Evolutionary conservation across 2,888 invertebrate species (phyloP).

Genomic region (Trissolcus brochymenae): DNA sequence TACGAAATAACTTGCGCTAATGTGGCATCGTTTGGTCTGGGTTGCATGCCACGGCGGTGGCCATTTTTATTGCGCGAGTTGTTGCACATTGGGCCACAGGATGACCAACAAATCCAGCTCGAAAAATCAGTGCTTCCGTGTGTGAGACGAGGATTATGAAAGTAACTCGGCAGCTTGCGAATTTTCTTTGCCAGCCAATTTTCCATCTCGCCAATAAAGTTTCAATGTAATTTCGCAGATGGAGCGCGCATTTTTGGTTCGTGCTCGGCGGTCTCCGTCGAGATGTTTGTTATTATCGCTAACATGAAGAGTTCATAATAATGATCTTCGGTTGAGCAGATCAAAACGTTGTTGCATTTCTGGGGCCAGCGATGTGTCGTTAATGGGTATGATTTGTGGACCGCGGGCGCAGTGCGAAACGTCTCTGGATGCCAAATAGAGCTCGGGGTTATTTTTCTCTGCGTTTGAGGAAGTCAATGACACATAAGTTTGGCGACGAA

Average conservation of each 20-base stretch:
- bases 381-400: conserved; percentile 12
- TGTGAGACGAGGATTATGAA: conserved; percentile 49
- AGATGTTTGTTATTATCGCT: too few relatives aligned
- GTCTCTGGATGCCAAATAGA: conserved; percentile 7
- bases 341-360: neutral
- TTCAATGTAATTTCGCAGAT: neutral
- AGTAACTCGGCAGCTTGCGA: conserved; percentile 29
- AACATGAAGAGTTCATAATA: too few relatives aligned
- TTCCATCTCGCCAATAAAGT: conserved; percentile 20
- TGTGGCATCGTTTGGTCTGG: too few relatives aligned
- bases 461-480: conserved; percentile 23
- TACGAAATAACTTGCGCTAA: too few relatives aligned
- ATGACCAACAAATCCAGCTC: too few relatives aligned
- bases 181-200: conserved; percentile 7
- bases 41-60: too few relatives aligned
- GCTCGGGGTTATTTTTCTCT: conserved; percentile 20
- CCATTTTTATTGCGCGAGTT: too few relatives aligned
- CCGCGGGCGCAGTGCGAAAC: neutral
- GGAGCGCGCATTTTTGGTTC: too few relatives aligned
- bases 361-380: conserved; percentile 3
- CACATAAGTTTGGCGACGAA: conserved; percentile 38
- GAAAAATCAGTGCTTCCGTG: conserved; percentile 6
- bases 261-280: too few relatives aligned
- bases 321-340: too few relatives aligned
- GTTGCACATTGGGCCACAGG: too few relatives aligned